Evolutionary conservation across 1,140 invertebrate species (phyloP).

Genomic region (Temnothorax longispinosus): DNA sequence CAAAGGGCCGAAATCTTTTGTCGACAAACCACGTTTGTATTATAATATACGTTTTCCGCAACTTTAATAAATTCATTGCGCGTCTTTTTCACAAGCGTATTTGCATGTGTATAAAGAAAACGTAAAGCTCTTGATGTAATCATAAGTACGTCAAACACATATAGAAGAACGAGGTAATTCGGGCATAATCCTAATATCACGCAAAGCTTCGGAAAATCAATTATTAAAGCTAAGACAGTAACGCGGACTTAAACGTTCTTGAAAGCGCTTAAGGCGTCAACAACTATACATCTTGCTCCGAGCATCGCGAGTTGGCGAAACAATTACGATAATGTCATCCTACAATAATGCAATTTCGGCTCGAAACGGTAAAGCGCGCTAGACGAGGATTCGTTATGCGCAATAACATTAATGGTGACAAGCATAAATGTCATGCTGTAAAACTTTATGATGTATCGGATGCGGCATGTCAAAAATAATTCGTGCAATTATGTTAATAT

Average conservation of each 20-base stretch:
- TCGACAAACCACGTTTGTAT: background rate
- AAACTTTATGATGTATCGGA: slow-evolving; percentile 20
- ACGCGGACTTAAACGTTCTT: slow-evolving; percentile 7
- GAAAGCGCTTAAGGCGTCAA: slow-evolving; percentile 37
- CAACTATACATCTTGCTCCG: slow-evolving; percentile 26
- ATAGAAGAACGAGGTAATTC: background rate
- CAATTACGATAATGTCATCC: slow-evolving; percentile 49
- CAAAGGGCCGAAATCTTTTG: background rate
- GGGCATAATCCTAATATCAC: background rate
- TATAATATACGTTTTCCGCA: background rate
- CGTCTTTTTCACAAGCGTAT: background rate
- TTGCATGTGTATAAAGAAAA: background rate
- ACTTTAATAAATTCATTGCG: background rate
- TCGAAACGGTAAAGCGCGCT: slow-evolving; percentile 18
- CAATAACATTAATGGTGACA: slow-evolving; percentile 14
- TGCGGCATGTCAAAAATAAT: background rate
- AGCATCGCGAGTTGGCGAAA: slow-evolving; percentile 43
- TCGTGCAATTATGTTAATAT: background rate
- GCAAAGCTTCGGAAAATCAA: slow-evolving; percentile 9
- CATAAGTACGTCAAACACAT: background rate
- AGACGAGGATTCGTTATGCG: slow-evolving; percentile 5
- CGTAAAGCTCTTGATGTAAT: background rate
- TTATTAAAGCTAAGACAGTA: slow-evolving; percentile 21
- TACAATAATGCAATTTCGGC: slow-evolving; percentile 46
- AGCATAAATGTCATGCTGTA: slow-evolving; percentile 22